A percentile compares a stretch with the other conserved stretches of the same genome.
phyloP scores from a whole-genome alignment of 2,113 vertebrate species.

The Ciconia stormi region DNA sequence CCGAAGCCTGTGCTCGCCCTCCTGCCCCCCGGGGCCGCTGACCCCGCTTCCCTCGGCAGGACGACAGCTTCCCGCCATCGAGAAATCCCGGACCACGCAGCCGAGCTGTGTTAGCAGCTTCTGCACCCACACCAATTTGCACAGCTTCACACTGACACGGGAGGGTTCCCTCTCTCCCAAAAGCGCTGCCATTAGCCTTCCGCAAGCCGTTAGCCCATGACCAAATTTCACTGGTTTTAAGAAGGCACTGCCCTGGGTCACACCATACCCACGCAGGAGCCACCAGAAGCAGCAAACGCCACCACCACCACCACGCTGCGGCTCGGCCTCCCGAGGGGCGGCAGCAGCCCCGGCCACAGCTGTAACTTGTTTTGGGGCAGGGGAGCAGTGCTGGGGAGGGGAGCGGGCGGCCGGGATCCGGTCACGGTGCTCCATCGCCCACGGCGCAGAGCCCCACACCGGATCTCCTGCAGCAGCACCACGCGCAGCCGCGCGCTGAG shows the following conservation, averaged over 20 bases:
- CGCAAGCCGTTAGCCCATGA: neutral
- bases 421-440: neutral
- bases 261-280: neutral
- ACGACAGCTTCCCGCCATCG: rapidly evolving
- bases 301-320: neutral
- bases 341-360: rapidly evolving
- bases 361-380: neutral
- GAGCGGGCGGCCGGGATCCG: rapidly evolving
- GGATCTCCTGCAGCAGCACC: neutral
- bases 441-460: neutral
- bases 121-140: neutral
- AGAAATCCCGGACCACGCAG: rapidly evolving
- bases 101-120: rapidly evolving
- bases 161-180: neutral
- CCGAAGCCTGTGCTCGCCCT: neutral
- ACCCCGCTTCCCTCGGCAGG: rapidly evolving
- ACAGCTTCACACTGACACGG: no score
- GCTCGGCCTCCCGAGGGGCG: neutral
- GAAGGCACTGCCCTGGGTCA: neutral
- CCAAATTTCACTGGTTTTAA: neutral
- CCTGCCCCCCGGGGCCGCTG: rapidly evolving
- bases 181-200: neutral
- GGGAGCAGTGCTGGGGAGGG: neutral
- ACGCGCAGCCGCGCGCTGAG: rapidly evolving
- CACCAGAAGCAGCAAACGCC: neutral